These are phyloP conservation scores for Hylaeus volcanicus DNA, from an alignment of 1,140 invertebrate species.

Conservation along the genomic window DNA sequence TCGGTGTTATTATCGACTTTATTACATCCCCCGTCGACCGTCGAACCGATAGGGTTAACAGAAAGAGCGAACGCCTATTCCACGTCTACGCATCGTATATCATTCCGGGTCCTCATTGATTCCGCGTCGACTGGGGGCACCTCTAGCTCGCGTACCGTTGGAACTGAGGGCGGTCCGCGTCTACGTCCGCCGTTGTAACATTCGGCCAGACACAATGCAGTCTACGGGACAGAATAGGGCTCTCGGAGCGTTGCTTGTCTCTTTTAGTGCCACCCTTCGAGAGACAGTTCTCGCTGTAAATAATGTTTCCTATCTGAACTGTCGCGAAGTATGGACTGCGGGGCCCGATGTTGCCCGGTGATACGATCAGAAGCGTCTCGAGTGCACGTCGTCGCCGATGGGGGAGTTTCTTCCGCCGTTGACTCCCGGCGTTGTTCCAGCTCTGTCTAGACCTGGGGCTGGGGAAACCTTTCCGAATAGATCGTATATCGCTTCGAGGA, in stretches of 20 bases:
- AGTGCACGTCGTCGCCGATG: conserved; percentile 22
- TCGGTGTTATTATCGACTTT: conserved; percentile 77
- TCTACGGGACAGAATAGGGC: conserved; percentile 33
- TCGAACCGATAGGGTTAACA: conserved; percentile 71
- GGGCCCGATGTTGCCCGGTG: conserved; percentile 27
- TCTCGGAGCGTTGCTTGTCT: conserved; percentile 36
- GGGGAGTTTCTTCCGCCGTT: conserved; percentile 31
- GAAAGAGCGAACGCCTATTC: conserved; percentile 71
- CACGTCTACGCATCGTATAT: conserved; percentile 74
- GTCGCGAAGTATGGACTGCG: conserved; percentile 40
- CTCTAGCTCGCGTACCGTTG: conserved; percentile 9
- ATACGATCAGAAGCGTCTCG: conserved; percentile 35
- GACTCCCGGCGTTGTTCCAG: conserved; percentile 11
- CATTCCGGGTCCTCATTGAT: conserved; percentile 73
- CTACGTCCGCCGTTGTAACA: conserved; percentile 13
- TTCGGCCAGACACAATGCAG: conserved; percentile 50
- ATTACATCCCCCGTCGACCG: conserved; percentile 62
- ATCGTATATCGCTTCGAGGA: no score
- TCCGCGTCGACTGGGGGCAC: conserved; percentile 46
- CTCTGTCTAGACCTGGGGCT: no score
- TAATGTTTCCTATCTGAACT: conserved; percentile 57
- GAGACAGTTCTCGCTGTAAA: conserved; percentile 36
- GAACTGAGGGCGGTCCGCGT: background rate
- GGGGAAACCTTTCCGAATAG: no score
- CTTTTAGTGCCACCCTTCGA: conserved; percentile 39